Evolutionary conservation across 64 coral and sea anemone species (phyloP).

Genomic region (Stichodactyla mertensii): DNA sequence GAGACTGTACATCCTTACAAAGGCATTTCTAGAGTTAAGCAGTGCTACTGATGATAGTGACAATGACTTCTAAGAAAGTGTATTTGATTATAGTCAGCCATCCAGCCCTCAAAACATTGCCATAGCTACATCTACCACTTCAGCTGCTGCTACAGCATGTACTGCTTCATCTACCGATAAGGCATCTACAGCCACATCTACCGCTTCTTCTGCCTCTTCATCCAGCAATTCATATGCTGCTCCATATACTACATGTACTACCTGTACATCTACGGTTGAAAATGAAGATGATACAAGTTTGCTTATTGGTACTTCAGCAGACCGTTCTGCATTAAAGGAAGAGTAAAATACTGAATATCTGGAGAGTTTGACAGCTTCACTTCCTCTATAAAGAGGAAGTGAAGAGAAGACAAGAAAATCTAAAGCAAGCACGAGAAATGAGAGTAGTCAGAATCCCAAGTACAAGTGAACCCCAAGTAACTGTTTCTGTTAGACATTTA

Average conservation of each 20-base stretch:
- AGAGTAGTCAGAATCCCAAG: conserved; percentile 9
- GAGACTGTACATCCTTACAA: conserved; percentile 15
- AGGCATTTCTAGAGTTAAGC: neutral
- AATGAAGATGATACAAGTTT: neutral
- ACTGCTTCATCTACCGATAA: no score
- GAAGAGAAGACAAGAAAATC: conserved; percentile 11
- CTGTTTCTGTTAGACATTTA: conserved; percentile 44
- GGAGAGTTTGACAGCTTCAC: neutral
- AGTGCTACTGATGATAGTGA: neutral
- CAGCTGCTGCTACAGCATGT: no score
- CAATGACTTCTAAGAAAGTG: conserved; percentile 4
- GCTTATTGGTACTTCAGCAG: conserved; percentile 21
- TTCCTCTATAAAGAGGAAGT: conserved; percentile 8
- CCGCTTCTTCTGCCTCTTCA: no score
- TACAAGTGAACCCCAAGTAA: conserved; percentile 12
- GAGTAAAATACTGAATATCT: conserved; percentile 18
- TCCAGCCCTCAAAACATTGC: neutral
- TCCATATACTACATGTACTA: no score
- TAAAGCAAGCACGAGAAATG: neutral
- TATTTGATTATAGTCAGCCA: conserved; percentile 17
- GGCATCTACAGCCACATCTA: no score
- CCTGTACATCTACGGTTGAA: conserved; percentile 11
- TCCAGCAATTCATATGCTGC: no score
- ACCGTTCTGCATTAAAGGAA: conserved; percentile 9
- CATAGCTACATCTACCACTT: conserved; percentile 12